Evolutionary conservation across 2,888 invertebrate genomes (phyloP), one percentile per base, ranked within the genome.

Genomic region (Anoplius nigerrimus): DNA sequence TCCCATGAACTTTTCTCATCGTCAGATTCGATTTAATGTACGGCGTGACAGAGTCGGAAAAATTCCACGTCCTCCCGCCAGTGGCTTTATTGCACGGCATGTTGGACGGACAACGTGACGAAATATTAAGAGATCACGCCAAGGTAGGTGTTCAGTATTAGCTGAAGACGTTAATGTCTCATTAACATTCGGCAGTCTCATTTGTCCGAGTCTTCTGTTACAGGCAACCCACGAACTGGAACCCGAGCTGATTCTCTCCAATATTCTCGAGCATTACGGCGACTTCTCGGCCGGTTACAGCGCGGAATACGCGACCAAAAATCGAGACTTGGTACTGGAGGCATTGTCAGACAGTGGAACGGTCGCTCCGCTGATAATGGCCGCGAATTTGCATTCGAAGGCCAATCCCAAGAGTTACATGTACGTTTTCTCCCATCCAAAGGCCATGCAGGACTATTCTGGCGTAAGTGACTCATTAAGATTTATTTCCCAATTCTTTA

Each of bases 271-370:
- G 65, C 86, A 88, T 64, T 88, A 88, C 64, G 83, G 82, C 21
- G 84, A 84, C 55, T 82, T 80, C 89, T 91, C 82, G 91, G 92
- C 79, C 84, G 91, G 77, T 91, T 93, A 84, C 91, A 91, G 72
- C 89, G 91, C 82, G 90, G 92, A 75, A 89, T 91, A 90, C 89
- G 89, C 54, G 89, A 91, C 57, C 89, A 93, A 85, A 90, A 92
- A 94, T 85, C 92, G 96, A 34, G 95, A 97, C 87, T 92, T 94
- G 60, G 93, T 98, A 4, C 91, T 98, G 74, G 95, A 96, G 86
- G 93, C 97, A 68, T 91, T 98, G 71, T 96, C 97, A 62, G 98
- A 98, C 89, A 96, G 96, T 6, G 92, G 95, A 66, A 94, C 95
- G 20, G 92, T 95, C 21, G 95, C 97, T 0, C 98, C 97, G 0